Base-by-base conservation (phyloP, 2,797 vertebrate genomes). In the Rachycentron canadum region DNA sequence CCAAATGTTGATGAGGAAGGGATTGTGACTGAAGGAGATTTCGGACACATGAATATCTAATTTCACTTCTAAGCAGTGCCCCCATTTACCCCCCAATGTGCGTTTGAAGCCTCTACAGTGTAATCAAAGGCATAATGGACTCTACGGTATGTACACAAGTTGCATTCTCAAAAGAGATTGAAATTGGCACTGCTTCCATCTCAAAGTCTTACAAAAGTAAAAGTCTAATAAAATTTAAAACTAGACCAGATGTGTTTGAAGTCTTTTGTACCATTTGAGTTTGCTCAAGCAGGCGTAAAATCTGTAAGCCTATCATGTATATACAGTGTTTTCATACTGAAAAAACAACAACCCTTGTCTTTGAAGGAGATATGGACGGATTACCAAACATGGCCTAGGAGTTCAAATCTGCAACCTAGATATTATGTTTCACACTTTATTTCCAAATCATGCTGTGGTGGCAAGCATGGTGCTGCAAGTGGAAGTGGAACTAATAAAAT, bases 71-170 rank as follows among this genome's bases (percentile, higher is more conserved):
- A 28, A 58, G 26, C 30, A 62, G 17, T 7, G 5, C 7, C 8
- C 57, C 16, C 32, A 69, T 64, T 52, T 50, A 72, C 69, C 43
- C 47, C 43, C 58, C 76, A 26, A 69, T 64, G 43, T 78, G 50
- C 69, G 34, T 67, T 67, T 73, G 56, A 76, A 21, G 63, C 59
- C 62, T 47, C 52, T 41, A 52, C 50, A 61, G 55, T 52, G 41
- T 52, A 63, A 81, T 70, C 50, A 74, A 73, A 67, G 50, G 25
- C 59, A 60, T 36, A 30, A 69, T 52, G 19, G 52, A 43, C n/a
- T 32, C 26, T 10, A 25, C 43, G 21, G 0, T 52, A 38, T 30
- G 36, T 28, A 58, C 34, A 74, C 41, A 41, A 52, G 34, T 43
- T 28, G 40, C 36, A 21, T 19, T 32, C 30, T 34, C 14, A 17